Evolutionary conservation across 2,888 invertebrate genomes (phyloP), one percentile per base, ranked within the genome.

Genomic region (Diadegma fenestrale): DNA sequence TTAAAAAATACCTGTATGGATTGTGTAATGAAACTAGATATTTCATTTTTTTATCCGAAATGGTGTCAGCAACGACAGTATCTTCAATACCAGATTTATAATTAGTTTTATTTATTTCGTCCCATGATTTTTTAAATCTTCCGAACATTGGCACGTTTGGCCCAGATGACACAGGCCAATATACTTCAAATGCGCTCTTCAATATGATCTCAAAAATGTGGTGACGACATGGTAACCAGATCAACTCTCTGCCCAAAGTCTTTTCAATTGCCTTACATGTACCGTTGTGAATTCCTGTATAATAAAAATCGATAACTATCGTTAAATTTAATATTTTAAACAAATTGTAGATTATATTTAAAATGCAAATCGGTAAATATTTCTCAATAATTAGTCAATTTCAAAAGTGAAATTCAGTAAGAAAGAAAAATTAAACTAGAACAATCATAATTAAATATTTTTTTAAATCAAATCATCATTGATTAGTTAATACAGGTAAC

Each of bases 171-270:
- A 17, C 5, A 5, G 43, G 26, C 19, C 43, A n/a, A 4, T 22
- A 14, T 17, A 6, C 17, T 3, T 26, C 14, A 19, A 68, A 22
- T 3, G 22, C 45, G 5, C 22, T 22, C 45, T 45, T 26, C 22
- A 45, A 26, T 2, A 68, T 17, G 12, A 68, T 17, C 26, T 68
- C 68, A 14, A 68, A 26, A 7, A 68, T 45, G 17, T 68, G 68
- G 26, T 68, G 68, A 0, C 68, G 68, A 17, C 45, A 68, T 26
- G 68, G 43, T 14, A 68, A 26, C 2, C 14, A 45, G 0, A 68
- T 19, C 4, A 68, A 10, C 19, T 68, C 45, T 26, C 26, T 41
- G 1, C 22, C 41, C 5, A 68, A 7, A 19, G 17, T 8, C 19
- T 14, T 45, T 22, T 22, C 26, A 45, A 22, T 14, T 68, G 7